Evolutionary conservation across 2,113 vertebrate genomes (phyloP).

Genomic region (Crotalus tigris): DNA sequence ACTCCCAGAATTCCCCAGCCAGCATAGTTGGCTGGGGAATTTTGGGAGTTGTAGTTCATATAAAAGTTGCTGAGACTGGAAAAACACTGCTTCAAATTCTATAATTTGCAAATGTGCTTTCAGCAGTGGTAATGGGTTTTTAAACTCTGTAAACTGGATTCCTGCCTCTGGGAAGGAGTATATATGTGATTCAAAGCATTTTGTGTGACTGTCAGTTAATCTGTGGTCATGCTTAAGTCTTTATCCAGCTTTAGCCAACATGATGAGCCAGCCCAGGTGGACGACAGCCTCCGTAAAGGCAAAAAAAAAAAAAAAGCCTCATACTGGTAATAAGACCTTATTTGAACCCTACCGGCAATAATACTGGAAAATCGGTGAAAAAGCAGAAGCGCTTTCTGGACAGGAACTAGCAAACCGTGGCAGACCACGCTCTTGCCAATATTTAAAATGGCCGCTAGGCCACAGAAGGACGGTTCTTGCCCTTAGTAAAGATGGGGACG

Average conservation of each 20-base stretch:
- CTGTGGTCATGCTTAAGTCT: not conserved
- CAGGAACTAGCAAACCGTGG: not conserved
- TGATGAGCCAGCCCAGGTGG: not conserved
- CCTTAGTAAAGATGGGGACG: not conserved
- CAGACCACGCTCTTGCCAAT: constrained; percentile 13
- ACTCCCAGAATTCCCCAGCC: not conserved
- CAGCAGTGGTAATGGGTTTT: not conserved
- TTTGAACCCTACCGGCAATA: not conserved
- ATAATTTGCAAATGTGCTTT: not conserved
- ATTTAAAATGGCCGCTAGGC: constrained; percentile 27
- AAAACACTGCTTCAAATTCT: not conserved
- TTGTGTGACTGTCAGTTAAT: not conserved
- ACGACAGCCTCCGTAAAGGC: not conserved
- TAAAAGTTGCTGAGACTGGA: not conserved
- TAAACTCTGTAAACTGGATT: not conserved
- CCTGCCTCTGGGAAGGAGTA: not conserved
- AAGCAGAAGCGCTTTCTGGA: not conserved
- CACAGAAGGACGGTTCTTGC: not conserved
- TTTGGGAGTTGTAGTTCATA: not conserved
- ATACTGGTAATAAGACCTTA: not conserved
- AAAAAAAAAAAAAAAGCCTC: not conserved
- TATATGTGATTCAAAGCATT: not conserved
- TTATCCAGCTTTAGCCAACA: not conserved
- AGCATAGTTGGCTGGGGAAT: not conserved
- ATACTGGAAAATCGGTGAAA: not conserved